These are phyloP conservation scores for Ceratotherium simum DNA, from an alignment of 2,113 vertebrate genomes.

Conservation along the genomic window DNA sequence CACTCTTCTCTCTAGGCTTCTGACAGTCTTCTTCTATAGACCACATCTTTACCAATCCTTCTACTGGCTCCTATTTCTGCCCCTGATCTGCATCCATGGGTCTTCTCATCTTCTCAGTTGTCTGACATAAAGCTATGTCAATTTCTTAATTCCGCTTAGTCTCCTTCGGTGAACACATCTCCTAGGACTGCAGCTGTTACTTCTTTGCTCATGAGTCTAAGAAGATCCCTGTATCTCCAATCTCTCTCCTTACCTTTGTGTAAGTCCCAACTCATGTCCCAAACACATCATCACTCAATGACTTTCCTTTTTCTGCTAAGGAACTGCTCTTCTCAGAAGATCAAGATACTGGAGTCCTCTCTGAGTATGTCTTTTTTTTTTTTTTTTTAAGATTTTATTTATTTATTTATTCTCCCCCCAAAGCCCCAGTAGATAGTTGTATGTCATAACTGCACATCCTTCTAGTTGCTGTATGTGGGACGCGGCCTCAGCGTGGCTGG, in stretches of 20 bases:
- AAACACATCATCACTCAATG: neutral
- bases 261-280: neutral
- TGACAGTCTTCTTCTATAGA: neutral
- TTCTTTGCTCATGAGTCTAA: neutral
- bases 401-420: too few relatives aligned
- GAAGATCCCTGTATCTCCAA: neutral
- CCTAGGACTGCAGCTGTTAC: neutral
- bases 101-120: neutral
- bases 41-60: neutral
- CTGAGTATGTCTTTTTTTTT: neutral
- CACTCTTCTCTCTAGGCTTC: neutral
- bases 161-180: neutral
- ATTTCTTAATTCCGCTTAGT: neutral
- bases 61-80: neutral
- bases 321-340: neutral
- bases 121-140: neutral
- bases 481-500: too few relatives aligned
- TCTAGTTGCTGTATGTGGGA: too few relatives aligned
- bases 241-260: neutral
- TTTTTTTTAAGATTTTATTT: too few relatives aligned
- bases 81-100: neutral
- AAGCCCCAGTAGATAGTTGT: too few relatives aligned
- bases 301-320: neutral
- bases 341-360: neutral
- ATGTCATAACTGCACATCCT: too few relatives aligned